These are phyloP conservation scores for Siderastrea siderea DNA, from an alignment of 92 coral and sea anemone species.

Conservation along the genomic window DNA sequence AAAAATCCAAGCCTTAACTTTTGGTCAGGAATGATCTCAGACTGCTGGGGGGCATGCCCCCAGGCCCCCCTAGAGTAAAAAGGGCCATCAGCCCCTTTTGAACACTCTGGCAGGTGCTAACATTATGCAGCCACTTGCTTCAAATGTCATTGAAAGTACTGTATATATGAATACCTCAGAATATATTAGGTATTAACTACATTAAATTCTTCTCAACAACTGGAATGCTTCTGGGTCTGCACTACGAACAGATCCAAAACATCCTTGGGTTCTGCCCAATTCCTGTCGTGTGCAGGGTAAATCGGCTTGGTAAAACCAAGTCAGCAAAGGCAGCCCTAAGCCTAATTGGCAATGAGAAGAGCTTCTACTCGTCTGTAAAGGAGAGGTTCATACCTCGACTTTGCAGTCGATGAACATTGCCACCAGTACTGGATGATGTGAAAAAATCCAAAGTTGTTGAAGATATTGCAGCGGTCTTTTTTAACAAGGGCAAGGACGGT, in stretches of 20 bases:
- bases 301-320: constrained; percentile 62
- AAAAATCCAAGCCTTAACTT: no score
- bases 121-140: no score
- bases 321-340: constrained; percentile 55
- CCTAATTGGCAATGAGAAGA: constrained; percentile 49
- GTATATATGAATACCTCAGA: no score
- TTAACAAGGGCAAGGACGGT: constrained; percentile 68
- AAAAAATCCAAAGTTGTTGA: constrained; percentile 19
- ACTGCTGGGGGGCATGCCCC: no score
- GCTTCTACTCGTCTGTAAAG: constrained; percentile 59
- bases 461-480: constrained; percentile 49
- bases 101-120: no score
- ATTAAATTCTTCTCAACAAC: constrained; percentile 19
- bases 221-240: constrained; percentile 60
- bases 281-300: constrained; percentile 55
- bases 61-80: no score
- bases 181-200: no score
- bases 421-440: constrained; percentile 68
- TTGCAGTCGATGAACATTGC: constrained; percentile 64
- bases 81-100: no score
- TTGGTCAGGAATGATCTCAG: no score
- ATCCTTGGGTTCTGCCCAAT: constrained; percentile 44
- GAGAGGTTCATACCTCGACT: constrained; percentile 66
- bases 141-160: no score
- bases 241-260: constrained; percentile 41